Conservation (phyloP, 2,797 vertebrate species). For the Phrynocephalus forsythii region DNA sequence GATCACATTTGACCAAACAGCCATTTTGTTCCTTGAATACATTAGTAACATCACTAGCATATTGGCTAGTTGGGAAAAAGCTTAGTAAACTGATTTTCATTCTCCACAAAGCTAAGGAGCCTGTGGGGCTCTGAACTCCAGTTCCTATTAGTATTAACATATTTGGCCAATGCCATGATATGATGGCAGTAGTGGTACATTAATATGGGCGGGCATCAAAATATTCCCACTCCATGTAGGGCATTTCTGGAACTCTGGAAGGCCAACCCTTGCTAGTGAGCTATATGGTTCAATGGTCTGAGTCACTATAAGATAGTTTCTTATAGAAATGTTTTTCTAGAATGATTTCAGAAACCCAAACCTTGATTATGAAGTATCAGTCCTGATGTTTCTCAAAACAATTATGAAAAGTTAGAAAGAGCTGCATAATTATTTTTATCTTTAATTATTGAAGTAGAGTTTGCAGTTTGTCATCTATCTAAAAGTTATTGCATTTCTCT, state of each 20-base stretch:
- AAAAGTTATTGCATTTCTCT: conserved; percentile 13
- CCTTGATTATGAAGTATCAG: not conserved
- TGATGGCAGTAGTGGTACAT: too few relatives aligned
- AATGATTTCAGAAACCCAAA: not conserved
- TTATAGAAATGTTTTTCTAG: not conserved
- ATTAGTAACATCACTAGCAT: not conserved
- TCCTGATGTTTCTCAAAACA: not conserved
- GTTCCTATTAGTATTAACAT: too few relatives aligned
- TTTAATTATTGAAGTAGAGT: not conserved
- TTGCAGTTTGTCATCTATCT: conserved; percentile 8
- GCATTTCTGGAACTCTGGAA: not conserved
- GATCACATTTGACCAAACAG: not conserved
- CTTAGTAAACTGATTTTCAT: too few relatives aligned
- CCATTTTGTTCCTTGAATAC: not conserved
- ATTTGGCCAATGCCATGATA: too few relatives aligned
- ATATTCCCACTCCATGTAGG: not conserved
- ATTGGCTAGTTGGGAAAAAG: not conserved
- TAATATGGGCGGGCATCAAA: too few relatives aligned
- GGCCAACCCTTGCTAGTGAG: not conserved
- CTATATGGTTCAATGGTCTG: not conserved
- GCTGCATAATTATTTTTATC: not conserved
- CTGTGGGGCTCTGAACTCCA: too few relatives aligned
- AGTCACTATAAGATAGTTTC: not conserved
- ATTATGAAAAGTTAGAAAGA: not conserved
- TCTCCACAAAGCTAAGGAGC: too few relatives aligned